Base-by-base conservation (phyloP, 2,113 vertebrate species). In the Apodemus sylvaticus region DNA sequence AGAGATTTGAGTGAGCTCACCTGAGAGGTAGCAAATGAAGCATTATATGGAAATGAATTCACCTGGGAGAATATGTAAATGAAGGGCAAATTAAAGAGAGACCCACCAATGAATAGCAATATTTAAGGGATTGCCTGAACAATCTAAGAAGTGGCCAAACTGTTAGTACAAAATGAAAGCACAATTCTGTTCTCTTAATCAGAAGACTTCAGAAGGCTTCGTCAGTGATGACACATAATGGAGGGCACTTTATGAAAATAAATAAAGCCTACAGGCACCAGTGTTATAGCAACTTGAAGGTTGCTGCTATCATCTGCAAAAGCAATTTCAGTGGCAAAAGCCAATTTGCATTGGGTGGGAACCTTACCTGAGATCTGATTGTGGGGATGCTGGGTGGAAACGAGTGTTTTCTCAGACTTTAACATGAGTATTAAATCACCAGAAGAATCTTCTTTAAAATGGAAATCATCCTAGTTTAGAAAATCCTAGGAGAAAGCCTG, bases 251-350 rank as follows among this genome's bases (percentile, higher is more conserved):
- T 95, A 39, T 34, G 76, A 77, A 95, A 76, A 73, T 86, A 94
- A 76, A 68, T 77, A 55, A 10, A 90, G 70, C 81, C 68, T 24
- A 66, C 34, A 86, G 55, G 85, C 51, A 86, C n/a, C 26, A 60
- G 7, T 88, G 9, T 5, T 60, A 3, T 8, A 60, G 64, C 16
- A 76, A 90, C 58, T 90, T 88, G 53, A 93, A 88, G 71, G n/a
- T 93, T 68, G 29, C 58, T 45, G 5, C 53, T 94, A 11, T 31
- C 45, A 94, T 78, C 68, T 64, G 68, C 64, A 88, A 83, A 64
- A 86, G 22, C 93, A 86, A 93, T 90, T 87, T 91, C 90, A 71
- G 26, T 60, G 26, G 34, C 70, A 66, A 64, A 82, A 90, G 22
- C 48, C 45, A 87, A 83, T 93, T 77, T 91, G 8, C 24, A 87